A percentile compares a stretch with the other conserved stretches of the same genome.
Conservation (phyloP, 1,140 invertebrate genomes). For the Paramacrobiotus metropolitanus region DNA sequence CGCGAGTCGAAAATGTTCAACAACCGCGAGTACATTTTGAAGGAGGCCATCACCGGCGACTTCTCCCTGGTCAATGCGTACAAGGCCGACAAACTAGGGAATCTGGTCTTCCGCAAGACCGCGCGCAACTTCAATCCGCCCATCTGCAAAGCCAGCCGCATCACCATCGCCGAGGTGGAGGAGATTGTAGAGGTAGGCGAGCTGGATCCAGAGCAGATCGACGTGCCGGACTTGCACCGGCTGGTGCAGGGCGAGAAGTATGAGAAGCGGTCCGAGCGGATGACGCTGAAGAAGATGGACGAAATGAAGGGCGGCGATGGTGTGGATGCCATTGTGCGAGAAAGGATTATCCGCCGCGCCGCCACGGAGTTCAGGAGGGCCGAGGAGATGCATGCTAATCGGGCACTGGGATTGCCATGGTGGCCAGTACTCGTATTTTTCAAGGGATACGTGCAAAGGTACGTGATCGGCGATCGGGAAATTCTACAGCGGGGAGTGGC, state of each 20-base stretch:
- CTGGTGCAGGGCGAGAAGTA: constrained; percentile 55
- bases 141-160: constrained; percentile 70
- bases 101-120: constrained; percentile 66
- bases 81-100: constrained; percentile 80
- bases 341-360: constrained; percentile 67
- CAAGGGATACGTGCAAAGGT: no score
- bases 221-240: constrained; percentile 71
- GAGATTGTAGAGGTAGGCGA: constrained; percentile 70
- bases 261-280: constrained; percentile 64
- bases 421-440: constrained; percentile 79
- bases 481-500: no score
- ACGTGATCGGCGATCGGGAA: no score
- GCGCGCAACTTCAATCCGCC: constrained; percentile 81
- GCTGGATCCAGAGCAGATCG: constrained; percentile 60
- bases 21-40: constrained; percentile 69
- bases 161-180: constrained; percentile 80
- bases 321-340: constrained; percentile 26
- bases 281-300: constrained; percentile 17
- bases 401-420: constrained; percentile 80
- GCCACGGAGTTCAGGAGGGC: constrained; percentile 83
- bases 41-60: constrained; percentile 83
- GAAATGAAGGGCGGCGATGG: not conserved
- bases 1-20: constrained; percentile 41
- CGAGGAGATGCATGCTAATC: constrained; percentile 88
- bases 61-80: constrained; percentile 89